phyloP scores from a whole-genome alignment of 2,113 vertebrate genomes.

The Phoxinus phoxinus region DNA sequence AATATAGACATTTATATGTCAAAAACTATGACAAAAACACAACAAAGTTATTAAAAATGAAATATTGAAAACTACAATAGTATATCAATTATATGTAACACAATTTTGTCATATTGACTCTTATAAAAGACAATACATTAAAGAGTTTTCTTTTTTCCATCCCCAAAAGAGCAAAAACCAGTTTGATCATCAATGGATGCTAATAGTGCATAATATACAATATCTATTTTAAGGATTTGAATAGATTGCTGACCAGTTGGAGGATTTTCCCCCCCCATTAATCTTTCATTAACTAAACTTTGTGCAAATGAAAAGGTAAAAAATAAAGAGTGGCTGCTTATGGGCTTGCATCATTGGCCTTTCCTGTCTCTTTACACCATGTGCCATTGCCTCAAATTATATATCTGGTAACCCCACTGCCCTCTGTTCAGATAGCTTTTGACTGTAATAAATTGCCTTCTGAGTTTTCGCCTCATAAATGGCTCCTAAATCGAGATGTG shows the following conservation, averaged over 20 bases:
- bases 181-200: not conserved
- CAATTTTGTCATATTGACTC: no score
- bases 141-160: not conserved
- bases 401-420: conserved; percentile 72
- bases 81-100: no score
- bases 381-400: conserved; percentile 72
- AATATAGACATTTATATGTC: not conserved
- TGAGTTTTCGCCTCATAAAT: conserved; percentile 72
- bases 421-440: conserved; percentile 70
- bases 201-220: not conserved
- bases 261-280: no score
- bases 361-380: conserved; percentile 62
- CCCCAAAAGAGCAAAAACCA: not conserved
- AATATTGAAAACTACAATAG: no score
- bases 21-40: not conserved
- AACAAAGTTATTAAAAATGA: not conserved
- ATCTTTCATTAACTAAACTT: conserved; percentile 23
- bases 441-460: conserved; percentile 77
- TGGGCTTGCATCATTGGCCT: conserved; percentile 62
- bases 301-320: conserved; percentile 40
- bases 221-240: not conserved
- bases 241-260: not conserved
- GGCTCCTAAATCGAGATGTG: conserved; percentile 74
- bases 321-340: conserved; percentile 43
- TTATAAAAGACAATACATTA: no score